A percentile compares a stretch with the other conserved stretches of the same genome.
phyloP scores from a whole-genome alignment of 2,797 vertebrate genomes.

The Acanthis flammea region DNA sequence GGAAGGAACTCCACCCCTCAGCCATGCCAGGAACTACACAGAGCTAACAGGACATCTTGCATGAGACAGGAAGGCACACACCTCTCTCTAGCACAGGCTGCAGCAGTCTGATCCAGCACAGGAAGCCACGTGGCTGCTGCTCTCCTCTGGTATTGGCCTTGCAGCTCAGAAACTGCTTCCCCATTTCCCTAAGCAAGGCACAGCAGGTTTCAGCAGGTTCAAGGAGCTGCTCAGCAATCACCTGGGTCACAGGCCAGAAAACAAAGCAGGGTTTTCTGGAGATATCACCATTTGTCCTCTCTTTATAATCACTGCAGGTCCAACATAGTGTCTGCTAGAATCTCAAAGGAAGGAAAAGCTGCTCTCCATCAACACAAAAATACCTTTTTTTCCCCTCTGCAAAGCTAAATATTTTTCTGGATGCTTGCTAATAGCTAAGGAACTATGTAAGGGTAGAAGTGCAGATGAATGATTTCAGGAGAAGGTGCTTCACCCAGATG shows the following conservation, averaged over 20 bases:
- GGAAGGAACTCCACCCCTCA: slow-evolving; percentile 50
- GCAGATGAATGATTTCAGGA: neutral
- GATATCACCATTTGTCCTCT: neutral
- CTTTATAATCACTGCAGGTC: neutral
- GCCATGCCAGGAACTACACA: neutral
- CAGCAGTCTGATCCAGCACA: neutral
- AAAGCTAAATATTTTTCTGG: neutral
- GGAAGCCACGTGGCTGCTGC: neutral
- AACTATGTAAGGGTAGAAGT: neutral
- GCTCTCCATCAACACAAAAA: neutral
- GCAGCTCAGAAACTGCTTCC: neutral
- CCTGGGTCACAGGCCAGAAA: neutral
- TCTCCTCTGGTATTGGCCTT: neutral
- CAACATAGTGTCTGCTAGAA: neutral
- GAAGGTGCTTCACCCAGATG: neutral
- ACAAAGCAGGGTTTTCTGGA: neutral
- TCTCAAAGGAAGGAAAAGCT: neutral
- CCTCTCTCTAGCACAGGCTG: neutral
- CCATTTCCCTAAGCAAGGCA: neutral
- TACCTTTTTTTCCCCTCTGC: neutral
- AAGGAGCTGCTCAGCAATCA: neutral
- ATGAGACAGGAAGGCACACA: slow-evolving; percentile 37
- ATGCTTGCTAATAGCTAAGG: neutral
- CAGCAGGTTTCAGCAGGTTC: neutral
- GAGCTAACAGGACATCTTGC: neutral